phyloP scores from a whole-genome alignment of 2,797 vertebrate species.

The Bradypodion pumilum region DNA sequence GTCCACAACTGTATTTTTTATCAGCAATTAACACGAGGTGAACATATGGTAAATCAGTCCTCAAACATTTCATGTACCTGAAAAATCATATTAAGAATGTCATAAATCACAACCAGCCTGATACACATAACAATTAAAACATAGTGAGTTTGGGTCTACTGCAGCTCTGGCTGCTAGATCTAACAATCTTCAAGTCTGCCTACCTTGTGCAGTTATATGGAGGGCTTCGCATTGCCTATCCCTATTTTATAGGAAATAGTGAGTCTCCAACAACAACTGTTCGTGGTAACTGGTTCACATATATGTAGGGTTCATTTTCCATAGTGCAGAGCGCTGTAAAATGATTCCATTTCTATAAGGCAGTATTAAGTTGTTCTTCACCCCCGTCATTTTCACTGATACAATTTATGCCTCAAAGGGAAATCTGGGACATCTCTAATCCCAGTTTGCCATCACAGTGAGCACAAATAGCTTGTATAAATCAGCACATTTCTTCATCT shows the following conservation, averaged over 20 bases:
- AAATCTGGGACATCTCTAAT: neutral
- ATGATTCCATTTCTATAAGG: neutral
- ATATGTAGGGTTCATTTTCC: neutral
- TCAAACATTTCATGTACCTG: no score
- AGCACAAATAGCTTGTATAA: constrained; percentile 1
- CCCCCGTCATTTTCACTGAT: neutral
- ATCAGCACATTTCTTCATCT: neutral
- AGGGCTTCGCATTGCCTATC: neutral
- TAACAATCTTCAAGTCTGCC: neutral
- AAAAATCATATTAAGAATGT: no score
- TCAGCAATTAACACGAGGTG: no score
- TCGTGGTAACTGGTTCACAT: neutral
- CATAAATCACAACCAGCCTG: no score
- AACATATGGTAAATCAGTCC: no score
- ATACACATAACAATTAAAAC: no score
- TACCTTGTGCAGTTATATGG: neutral
- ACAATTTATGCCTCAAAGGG: neutral
- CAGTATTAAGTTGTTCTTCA: neutral
- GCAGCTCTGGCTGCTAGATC: neutral
- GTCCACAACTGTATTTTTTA: no score
- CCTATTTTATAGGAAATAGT: neutral
- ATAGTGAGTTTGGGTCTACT: neutral
- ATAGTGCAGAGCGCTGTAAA: neutral
- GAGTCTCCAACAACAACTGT: neutral
- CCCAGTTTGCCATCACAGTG: neutral